phyloP scores from a whole-genome alignment of 2,888 invertebrate species.

The Cosmorhoe ocellata region DNA sequence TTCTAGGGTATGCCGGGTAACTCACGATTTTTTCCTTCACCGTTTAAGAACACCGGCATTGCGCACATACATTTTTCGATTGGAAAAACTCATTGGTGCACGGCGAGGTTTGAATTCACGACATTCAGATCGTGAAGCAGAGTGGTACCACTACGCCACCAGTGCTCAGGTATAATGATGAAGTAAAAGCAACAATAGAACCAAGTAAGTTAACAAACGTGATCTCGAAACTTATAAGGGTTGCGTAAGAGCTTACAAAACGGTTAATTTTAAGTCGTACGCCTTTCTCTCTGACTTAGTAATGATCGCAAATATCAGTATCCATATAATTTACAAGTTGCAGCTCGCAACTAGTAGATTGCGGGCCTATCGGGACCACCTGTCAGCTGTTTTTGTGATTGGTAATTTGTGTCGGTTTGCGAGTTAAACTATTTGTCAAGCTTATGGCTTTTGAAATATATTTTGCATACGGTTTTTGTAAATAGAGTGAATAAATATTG shows the following conservation, averaged over 20 bases:
- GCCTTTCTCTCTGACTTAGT: slow-evolving; percentile 50
- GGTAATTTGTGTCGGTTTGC: slow-evolving; percentile 2
- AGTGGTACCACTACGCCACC: too few relatives aligned
- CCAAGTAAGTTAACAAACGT: slow-evolving; percentile 5
- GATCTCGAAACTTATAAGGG: slow-evolving; percentile 23
- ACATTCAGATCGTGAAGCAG: too few relatives aligned
- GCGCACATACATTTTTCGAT: too few relatives aligned
- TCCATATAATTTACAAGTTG: slow-evolving; percentile 20
- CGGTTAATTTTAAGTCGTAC: slow-evolving; percentile 39
- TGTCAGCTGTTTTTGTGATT: slow-evolving; percentile 16
- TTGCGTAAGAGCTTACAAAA: slow-evolving; percentile 48
- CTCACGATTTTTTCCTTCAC: too few relatives aligned
- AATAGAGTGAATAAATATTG: too few relatives aligned
- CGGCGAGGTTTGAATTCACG: too few relatives aligned
- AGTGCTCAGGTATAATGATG: too few relatives aligned
- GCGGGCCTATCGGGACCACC: slow-evolving; percentile 5
- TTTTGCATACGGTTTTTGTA: too few relatives aligned
- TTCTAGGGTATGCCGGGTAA: too few relatives aligned
- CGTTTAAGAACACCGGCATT: too few relatives aligned
- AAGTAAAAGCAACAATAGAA: slow-evolving; percentile 6
- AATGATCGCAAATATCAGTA: slow-evolving; percentile 23
- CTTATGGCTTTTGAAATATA: neutral
- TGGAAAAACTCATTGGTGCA: too few relatives aligned
- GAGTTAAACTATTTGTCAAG: neutral
- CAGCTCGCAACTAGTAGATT: slow-evolving; percentile 12